These are phyloP conservation scores for Atherinomorus stipes DNA, from an alignment of 2,113 vertebrate genomes.

Conservation along the genomic window DNA sequence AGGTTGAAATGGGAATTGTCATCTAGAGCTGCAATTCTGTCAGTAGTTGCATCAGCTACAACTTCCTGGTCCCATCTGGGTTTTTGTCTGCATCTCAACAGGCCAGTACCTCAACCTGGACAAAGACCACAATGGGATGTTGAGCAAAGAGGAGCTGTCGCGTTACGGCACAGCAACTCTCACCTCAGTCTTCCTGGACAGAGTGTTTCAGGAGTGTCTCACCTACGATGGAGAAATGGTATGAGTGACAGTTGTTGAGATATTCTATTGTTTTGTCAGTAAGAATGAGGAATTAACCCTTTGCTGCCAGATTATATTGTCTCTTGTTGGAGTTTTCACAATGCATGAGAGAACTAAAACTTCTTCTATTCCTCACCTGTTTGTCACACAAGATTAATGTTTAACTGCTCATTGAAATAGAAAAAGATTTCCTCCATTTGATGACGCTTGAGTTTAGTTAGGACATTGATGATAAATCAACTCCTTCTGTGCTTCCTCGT, in stretches of 20 bases:
- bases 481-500: constrained; percentile 1
- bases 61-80: neutral
- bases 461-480: neutral
- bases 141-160: constrained; percentile 98
- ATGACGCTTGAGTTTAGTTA: neutral
- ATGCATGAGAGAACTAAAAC: too few relatives aligned
- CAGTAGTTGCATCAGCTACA: too few relatives aligned
- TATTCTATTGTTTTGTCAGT: neutral
- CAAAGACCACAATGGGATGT: constrained; percentile 98
- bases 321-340: neutral
- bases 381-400: neutral
- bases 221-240: constrained; percentile 99
- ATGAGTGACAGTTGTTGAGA: constrained; percentile 24
- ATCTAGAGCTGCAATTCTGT: too few relatives aligned
- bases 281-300: neutral
- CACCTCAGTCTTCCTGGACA: constrained; percentile 94
- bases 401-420: constrained; percentile 1
- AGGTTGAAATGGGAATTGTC: too few relatives aligned
- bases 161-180: constrained; percentile 97
- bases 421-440: too few relatives aligned
- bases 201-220: constrained; percentile 97
- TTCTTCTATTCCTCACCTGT: too few relatives aligned
- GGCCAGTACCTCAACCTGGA: constrained; percentile 98
- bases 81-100: constrained; percentile 55
- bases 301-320: neutral